phyloP scores from a whole-genome alignment of 2,888 invertebrate genomes.

The Agrochola lota region DNA sequence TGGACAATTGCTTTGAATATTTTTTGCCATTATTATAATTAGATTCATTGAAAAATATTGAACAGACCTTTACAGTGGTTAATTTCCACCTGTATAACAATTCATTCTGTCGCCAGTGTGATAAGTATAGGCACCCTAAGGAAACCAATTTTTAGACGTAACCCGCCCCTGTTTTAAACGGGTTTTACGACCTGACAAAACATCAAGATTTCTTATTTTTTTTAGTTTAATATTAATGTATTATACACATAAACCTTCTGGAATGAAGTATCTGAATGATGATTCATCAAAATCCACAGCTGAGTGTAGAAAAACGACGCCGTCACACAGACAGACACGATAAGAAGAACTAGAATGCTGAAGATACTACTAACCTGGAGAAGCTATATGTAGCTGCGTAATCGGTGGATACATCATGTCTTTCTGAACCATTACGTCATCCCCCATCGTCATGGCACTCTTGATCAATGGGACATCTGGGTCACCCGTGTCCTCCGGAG shows the following conservation, averaged over 20 bases:
- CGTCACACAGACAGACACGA: not conserved
- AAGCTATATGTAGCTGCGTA: not conserved
- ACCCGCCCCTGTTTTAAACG: not conserved
- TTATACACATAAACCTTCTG: not conserved
- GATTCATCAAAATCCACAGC: not conserved
- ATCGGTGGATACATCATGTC: not conserved
- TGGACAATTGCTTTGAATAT: not conserved
- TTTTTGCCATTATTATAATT: not conserved
- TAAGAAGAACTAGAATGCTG: not conserved
- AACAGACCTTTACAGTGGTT: not conserved
- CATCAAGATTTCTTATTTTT: not conserved
- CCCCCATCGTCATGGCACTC: not conserved
- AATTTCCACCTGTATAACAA: not conserved
- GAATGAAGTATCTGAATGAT: not conserved
- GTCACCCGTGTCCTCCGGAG: not conserved
- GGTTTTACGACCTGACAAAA: not conserved
- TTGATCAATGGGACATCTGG: not conserved
- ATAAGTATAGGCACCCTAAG: not conserved
- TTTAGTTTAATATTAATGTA: not conserved
- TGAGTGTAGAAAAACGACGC: not conserved
- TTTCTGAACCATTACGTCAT: not conserved
- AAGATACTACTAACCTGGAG: slow-evolving; percentile 5
- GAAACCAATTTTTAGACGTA: not conserved
- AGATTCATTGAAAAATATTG: not conserved
- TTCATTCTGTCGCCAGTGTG: not conserved